Base-by-base conservation (phyloP, 2,797 vertebrate genomes). In the Poecilia gillii region DNA sequence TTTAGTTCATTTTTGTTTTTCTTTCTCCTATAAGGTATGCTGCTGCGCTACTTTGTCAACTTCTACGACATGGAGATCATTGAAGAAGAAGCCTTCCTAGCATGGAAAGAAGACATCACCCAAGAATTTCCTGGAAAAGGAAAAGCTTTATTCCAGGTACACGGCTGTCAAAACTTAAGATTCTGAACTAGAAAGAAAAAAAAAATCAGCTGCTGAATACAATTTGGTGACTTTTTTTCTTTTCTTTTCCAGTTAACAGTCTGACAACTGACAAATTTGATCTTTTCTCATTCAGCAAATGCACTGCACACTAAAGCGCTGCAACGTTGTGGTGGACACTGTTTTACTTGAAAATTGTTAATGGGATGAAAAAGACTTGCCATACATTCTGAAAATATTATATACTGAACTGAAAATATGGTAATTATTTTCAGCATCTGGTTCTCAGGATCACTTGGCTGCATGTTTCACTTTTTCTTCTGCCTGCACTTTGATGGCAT, bases 61-160 rank as follows among this genome's bases (percentile, higher is more conserved):
- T 98, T 99, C 85, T 99, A 99, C 87, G 98, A 99, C 85, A 98
- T 99, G 98, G 98, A 99, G 95, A 99, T 99, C 90, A 97, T 99
- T 89, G 98, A 99, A 96, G 98, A 99, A 96, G 98, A 99, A 96
- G 98, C 97, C 94, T 99, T 99, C 91, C 96, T 99, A 84, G 97
- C 98, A 79, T 99, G 98, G 98, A 99, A 99, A 97, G 98, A 99
- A 97, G 98, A 99, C 87, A 98, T 99, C 85, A 97, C 97, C 87
- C 98, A 99, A 96, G 98, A 99, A 93, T 99, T 99, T 96, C 98
- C 98, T 93, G 98, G 98, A 91, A 99, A 99, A 95, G 98, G 98
- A 95, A 99, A 99, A 96, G 97, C 98, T 94, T 97, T 99, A 94
- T 99, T 99, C 96, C 98, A 99, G 98, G 98, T 98, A 84, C 33